Percentiles rank a stretch among this genome's conserved stretches.
phyloP scores from a whole-genome alignment of 2,113 vertebrate genomes.

The Passer montanus region DNA sequence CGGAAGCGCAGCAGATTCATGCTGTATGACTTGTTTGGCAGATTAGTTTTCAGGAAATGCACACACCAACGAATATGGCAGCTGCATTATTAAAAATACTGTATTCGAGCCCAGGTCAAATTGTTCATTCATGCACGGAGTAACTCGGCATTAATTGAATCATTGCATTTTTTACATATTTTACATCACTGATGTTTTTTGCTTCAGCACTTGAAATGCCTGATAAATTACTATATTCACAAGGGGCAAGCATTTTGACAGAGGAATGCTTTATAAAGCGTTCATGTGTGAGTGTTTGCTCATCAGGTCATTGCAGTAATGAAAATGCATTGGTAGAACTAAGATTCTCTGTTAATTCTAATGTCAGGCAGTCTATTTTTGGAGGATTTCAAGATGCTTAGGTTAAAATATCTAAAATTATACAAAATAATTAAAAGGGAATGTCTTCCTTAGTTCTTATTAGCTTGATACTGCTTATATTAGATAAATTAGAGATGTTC shows the following conservation, averaged over 20 bases:
- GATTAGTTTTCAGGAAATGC: constrained; percentile 69
- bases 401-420: not conserved
- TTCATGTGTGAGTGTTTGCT: not conserved
- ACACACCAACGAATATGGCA: constrained; percentile 59
- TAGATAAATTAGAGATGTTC: not conserved
- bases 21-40: constrained; percentile 45
- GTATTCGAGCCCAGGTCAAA: constrained; percentile 42
- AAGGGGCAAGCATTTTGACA: not conserved
- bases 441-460: not conserved
- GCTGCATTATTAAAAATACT: constrained; percentile 66
- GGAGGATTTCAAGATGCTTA: not conserved
- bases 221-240: not conserved
- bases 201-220: constrained; percentile 13
- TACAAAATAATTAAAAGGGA: not conserved
- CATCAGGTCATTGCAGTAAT: not conserved
- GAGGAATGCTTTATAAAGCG: not conserved
- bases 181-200: not conserved
- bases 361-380: not conserved
- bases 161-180: constrained; percentile 40
- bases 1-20: constrained; percentile 46
- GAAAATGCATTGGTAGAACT: not conserved
- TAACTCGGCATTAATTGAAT: constrained; percentile 65
- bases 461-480: not conserved
- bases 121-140: constrained; percentile 63
- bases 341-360: not conserved